phyloP scores from a whole-genome alignment of 1,140 invertebrate genomes.

The Teleogryllus occipitalis region DNA sequence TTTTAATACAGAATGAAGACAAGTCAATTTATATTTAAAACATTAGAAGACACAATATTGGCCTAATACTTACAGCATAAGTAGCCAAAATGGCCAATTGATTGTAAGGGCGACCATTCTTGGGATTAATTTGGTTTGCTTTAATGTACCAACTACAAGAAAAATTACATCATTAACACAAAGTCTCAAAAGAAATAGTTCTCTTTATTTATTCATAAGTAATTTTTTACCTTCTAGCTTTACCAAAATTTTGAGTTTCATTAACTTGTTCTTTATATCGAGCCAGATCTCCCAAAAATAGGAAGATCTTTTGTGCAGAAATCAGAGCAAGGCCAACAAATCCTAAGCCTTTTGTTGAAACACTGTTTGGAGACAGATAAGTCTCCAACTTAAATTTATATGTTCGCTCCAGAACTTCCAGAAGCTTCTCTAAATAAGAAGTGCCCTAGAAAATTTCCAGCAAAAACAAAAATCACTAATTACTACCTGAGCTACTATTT shows the following conservation, averaged over 20 bases:
- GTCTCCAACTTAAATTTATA: constrained; percentile 65
- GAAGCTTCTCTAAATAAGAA: constrained; percentile 65
- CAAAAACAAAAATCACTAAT: neutral
- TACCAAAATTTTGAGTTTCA: constrained; percentile 74
- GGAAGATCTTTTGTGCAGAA: constrained; percentile 76
- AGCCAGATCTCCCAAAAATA: constrained; percentile 84
- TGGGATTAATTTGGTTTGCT: constrained; percentile 87
- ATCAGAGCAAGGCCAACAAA: constrained; percentile 67
- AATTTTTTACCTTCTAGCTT: constrained; percentile 61
- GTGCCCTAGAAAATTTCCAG: constrained; percentile 44
- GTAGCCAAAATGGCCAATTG: constrained; percentile 88
- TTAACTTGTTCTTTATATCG: constrained; percentile 81
- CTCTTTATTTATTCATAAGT: neutral
- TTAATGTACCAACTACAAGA: constrained; percentile 74
- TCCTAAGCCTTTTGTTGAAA: constrained; percentile 51
- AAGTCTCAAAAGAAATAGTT: constrained; percentile 7
- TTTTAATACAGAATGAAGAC: neutral
- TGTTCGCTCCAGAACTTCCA: constrained; percentile 61
- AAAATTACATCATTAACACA: constrained; percentile 8
- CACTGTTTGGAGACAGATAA: constrained; percentile 39
- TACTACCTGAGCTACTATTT: no score
- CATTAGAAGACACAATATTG: constrained; percentile 3
- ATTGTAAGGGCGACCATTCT: constrained; percentile 90
- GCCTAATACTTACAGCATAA: constrained; percentile 77
- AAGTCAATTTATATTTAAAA: no score